Evolutionary conservation across 92 coral and sea anemone species (phyloP).

Genomic region (Heteractis magnifica): DNA sequence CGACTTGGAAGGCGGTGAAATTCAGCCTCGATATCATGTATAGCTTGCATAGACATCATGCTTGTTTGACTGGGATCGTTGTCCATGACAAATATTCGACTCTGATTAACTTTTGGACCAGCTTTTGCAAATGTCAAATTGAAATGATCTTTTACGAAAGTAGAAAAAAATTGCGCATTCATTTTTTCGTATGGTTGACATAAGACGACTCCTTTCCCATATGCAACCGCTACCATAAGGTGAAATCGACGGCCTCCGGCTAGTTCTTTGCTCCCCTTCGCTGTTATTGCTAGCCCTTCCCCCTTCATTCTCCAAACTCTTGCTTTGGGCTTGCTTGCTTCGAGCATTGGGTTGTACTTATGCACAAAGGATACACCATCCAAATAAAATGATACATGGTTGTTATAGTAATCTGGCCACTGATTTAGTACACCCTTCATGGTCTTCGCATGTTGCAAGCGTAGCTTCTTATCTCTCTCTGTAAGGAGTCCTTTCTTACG

Average conservation of each 20-base stretch:
- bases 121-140: slow-evolving; percentile 53
- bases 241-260: slow-evolving; percentile 58
- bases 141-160: slow-evolving; percentile 46
- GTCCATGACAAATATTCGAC: slow-evolving; percentile 61
- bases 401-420: slow-evolving; percentile 3
- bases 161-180: slow-evolving; percentile 48
- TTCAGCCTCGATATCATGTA: slow-evolving; percentile 44
- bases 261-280: slow-evolving; percentile 60
- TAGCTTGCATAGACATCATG: slow-evolving; percentile 17
- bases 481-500: slow-evolving; percentile 48
- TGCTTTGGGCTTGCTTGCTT: neutral
- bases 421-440: slow-evolving; percentile 27
- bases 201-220: slow-evolving; percentile 47
- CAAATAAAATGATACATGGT: slow-evolving; percentile 21
- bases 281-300: slow-evolving; percentile 55
- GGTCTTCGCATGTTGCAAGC: slow-evolving; percentile 26
- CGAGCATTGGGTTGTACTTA: slow-evolving; percentile 22
- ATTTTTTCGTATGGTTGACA: slow-evolving; percentile 44
- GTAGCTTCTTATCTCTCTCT: slow-evolving; percentile 38
- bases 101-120: slow-evolving; percentile 26
- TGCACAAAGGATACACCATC: slow-evolving; percentile 38
- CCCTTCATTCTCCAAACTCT: slow-evolving; percentile 40
- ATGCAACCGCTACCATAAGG: slow-evolving; percentile 52
- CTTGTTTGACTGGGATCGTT: slow-evolving; percentile 63
- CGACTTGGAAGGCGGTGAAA: slow-evolving; percentile 42